Evolutionary conservation across 1,140 invertebrate species (phyloP).

Genomic region (Drosophila bocqueti): DNA sequence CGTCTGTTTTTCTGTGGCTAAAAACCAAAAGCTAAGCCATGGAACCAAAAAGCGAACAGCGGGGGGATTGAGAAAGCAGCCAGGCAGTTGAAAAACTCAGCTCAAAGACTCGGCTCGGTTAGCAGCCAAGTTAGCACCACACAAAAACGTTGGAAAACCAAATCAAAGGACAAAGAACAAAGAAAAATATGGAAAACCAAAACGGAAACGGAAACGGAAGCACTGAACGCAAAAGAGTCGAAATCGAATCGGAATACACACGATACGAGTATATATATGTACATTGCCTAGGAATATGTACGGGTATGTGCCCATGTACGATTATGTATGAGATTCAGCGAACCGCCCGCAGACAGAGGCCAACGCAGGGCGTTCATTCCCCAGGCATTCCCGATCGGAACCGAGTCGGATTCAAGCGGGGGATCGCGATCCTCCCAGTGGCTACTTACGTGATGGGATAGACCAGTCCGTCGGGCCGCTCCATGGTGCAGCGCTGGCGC

Average conservation of each 20-base stretch:
- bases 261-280: constrained; percentile 45
- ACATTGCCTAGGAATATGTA: constrained; percentile 34
- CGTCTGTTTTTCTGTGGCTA: constrained; percentile 33
- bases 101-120: constrained; percentile 34
- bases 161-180: neutral
- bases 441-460: constrained; percentile 90
- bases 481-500: constrained; percentile 95
- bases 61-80: constrained; percentile 49
- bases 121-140: constrained; percentile 16
- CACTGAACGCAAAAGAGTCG: constrained; percentile 17
- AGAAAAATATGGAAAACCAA: constrained; percentile 9
- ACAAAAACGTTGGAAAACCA: constrained; percentile 3
- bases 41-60: constrained; percentile 60
- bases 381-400: neutral
- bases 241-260: constrained; percentile 39
- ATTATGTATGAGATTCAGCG: constrained; percentile 42
- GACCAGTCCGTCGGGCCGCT: constrained; percentile 88
- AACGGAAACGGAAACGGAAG: constrained; percentile 15
- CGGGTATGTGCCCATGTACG: constrained; percentile 33
- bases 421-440: neutral
- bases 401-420: neutral
- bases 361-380: constrained; percentile 12
- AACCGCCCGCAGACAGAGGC: constrained; percentile 63
- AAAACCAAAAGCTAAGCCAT: constrained; percentile 62
- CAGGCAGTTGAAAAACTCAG: constrained; percentile 49